Conservation (phyloP, 2,888 invertebrate genomes). For the Melanostoma scalare region DNA sequence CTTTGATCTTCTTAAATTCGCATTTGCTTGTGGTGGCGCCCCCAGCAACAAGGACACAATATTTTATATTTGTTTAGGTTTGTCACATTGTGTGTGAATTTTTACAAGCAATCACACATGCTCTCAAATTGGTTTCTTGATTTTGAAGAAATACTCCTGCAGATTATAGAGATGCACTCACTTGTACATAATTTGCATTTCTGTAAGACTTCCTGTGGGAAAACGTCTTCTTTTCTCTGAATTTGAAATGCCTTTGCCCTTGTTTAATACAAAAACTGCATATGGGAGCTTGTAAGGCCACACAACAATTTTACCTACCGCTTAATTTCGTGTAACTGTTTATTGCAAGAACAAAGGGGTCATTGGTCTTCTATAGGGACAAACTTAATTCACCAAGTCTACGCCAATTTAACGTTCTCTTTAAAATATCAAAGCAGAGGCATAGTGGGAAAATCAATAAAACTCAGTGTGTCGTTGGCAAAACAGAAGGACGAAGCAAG, state of each 20-base stretch:
- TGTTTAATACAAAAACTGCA: too few species aligned
- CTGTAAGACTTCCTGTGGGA: neutral
- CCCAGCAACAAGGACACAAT: conserved; percentile 27
- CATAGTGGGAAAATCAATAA: conserved; percentile 59
- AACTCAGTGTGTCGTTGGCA: conserved; percentile 25
- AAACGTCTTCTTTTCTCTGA: neutral
- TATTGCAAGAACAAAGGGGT: too few species aligned
- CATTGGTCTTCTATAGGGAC: too few species aligned
- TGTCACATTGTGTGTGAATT: conserved; percentile 21
- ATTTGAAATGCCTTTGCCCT: too few species aligned
- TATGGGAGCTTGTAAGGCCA: too few species aligned
- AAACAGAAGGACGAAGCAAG: conserved; percentile 3
- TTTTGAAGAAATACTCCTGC: conserved; percentile 38
- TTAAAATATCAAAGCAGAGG: conserved; percentile 28
- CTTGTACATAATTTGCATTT: conserved; percentile 64
- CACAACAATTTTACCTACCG: too few species aligned
- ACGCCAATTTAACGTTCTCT: conserved; percentile 37
- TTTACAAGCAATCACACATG: conserved; percentile 8
- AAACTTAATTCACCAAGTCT: too few species aligned
- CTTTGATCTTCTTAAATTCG: conserved; percentile 67
- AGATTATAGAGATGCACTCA: conserved; percentile 62
- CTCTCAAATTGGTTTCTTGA: conserved; percentile 51
- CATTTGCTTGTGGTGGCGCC: conserved; percentile 49
- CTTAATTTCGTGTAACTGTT: too few species aligned
- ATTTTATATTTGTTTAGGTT: conserved; percentile 63